A percentile compares a stretch with the other conserved stretches of the same genome.
These are phyloP conservation scores for Taurulus bubalis DNA, from an alignment of 2,113 vertebrate genomes.

Conservation along the genomic window DNA sequence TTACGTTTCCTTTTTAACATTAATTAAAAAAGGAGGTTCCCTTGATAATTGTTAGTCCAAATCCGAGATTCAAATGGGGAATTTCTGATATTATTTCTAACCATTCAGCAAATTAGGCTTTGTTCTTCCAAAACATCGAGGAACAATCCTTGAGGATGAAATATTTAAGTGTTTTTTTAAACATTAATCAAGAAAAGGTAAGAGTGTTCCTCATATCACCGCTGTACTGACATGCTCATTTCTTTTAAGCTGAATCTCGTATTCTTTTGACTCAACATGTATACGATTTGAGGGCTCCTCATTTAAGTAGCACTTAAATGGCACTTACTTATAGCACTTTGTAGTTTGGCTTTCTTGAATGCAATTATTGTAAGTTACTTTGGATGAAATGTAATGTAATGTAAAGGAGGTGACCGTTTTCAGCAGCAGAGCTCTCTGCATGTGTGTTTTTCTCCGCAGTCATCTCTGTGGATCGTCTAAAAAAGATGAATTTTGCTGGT, in stretches of 20 bases:
- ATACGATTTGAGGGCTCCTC: not conserved
- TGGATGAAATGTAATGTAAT: too few species aligned
- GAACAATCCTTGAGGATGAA: too few species aligned
- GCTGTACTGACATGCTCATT: not conserved
- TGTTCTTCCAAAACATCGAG: too few species aligned
- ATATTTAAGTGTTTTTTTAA: too few species aligned
- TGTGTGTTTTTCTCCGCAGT: slow-evolving; percentile 75
- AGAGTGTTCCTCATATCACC: not conserved
- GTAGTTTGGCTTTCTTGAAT: too few species aligned
- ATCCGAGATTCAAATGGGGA: not conserved
- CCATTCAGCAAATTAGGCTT: too few species aligned
- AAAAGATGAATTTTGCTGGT: slow-evolving; percentile 89
- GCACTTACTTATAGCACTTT: too few species aligned
- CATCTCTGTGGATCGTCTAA: slow-evolving; percentile 92
- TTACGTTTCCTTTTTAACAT: not conserved
- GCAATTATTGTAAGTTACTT: too few species aligned
- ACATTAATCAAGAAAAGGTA: not conserved
- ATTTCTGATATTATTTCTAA: not conserved
- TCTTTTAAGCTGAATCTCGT: not conserved
- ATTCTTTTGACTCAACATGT: not conserved
- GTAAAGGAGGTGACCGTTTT: not conserved
- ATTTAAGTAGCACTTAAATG: too few species aligned
- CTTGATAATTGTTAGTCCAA: not conserved
- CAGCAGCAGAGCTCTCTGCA: not conserved
- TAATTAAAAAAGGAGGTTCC: not conserved